Conservation (phyloP, 2,888 invertebrate genomes). For the Pandemis corylana region DNA sequence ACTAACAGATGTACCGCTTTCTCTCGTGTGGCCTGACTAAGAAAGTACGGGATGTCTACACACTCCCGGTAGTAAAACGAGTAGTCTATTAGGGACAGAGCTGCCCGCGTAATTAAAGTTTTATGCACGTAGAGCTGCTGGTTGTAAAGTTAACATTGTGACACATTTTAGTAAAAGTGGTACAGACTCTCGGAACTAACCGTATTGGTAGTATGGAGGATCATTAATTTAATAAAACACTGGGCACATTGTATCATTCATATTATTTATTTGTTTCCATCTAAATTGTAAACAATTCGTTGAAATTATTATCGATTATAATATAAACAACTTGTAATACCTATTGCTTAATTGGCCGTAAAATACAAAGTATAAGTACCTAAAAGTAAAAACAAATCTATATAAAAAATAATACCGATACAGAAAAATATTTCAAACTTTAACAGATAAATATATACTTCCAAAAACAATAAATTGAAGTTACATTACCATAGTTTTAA, state of each 20-base stretch:
- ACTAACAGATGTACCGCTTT: slow-evolving; percentile 22
- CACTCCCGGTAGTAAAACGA: slow-evolving; percentile 7
- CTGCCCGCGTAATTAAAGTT: slow-evolving; percentile 34
- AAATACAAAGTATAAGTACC: slow-evolving; percentile 65
- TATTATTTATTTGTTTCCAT: slow-evolving; percentile 74
- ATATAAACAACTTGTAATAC: slow-evolving; percentile 52
- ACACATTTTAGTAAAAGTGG: slow-evolving; percentile 14
- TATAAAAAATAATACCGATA: slow-evolving; percentile 78
- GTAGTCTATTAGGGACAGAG: slow-evolving; percentile 19
- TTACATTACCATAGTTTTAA: slow-evolving; percentile 56
- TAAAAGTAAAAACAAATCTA: slow-evolving; percentile 59
- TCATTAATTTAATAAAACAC: slow-evolving; percentile 54
- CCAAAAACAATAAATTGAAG: slow-evolving; percentile 74
- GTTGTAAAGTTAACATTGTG: slow-evolving; percentile 18
- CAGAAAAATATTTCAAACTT: slow-evolving; percentile 72
- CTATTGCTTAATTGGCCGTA: slow-evolving; percentile 66
- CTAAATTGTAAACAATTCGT: slow-evolving; percentile 81
- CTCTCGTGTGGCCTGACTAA: slow-evolving; percentile 22
- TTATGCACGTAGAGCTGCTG: slow-evolving; percentile 20
- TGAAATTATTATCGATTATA: slow-evolving; percentile 65
- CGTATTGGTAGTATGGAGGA: neutral
- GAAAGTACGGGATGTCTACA: slow-evolving; percentile 5
- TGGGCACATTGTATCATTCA: slow-evolving; percentile 53
- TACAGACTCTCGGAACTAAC: neutral
- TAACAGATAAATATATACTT: slow-evolving; percentile 79